Evolutionary conservation across 1,140 invertebrate species (phyloP).

Genomic region (Drosophila seguyi): DNA sequence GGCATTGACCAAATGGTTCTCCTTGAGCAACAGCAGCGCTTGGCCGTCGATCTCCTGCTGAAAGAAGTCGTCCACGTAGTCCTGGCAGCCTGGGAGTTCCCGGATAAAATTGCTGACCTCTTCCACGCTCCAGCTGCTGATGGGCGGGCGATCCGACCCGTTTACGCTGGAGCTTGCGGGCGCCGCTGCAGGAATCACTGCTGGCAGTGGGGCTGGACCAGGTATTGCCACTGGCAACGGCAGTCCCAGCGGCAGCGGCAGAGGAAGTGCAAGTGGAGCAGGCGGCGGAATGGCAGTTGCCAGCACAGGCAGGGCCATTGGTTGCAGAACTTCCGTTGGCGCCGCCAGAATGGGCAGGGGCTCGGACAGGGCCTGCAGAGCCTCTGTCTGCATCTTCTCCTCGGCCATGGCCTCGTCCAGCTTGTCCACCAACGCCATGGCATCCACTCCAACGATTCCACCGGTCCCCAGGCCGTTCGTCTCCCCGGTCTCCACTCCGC

Average conservation of each 20-base stretch:
- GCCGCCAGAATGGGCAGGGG: constrained; percentile 13
- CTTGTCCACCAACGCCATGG: constrained; percentile 64
- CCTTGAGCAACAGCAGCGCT: constrained; percentile 95
- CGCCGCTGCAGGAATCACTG: constrained; percentile 4
- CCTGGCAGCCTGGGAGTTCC: constrained; percentile 93
- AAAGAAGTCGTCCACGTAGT: constrained; percentile 97
- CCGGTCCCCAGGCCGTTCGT: constrained; percentile 48
- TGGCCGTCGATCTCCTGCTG: constrained; percentile 98
- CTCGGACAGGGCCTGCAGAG: constrained; percentile 24
- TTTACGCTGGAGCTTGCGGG: background rate
- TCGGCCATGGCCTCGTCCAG: constrained; percentile 71
- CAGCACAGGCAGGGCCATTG: constrained; percentile 7
- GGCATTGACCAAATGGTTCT: constrained; percentile 96
- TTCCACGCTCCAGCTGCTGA: constrained; percentile 86
- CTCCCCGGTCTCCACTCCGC: constrained; percentile 8
- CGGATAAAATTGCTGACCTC: constrained; percentile 95
- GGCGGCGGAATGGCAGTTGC: background rate
- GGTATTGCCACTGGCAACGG: constrained; percentile 11
- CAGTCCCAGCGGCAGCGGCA: constrained; percentile 13
- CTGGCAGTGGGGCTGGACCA: constrained; percentile 12
- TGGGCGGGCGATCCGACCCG: constrained; percentile 52
- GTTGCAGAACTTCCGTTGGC: constrained; percentile 5
- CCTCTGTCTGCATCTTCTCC: constrained; percentile 72
- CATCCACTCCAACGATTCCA: constrained; percentile 64
- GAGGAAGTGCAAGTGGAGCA: background rate